Base-by-base conservation (phyloP, 2,113 vertebrate genomes). In the Miniopterus natalensis region DNA sequence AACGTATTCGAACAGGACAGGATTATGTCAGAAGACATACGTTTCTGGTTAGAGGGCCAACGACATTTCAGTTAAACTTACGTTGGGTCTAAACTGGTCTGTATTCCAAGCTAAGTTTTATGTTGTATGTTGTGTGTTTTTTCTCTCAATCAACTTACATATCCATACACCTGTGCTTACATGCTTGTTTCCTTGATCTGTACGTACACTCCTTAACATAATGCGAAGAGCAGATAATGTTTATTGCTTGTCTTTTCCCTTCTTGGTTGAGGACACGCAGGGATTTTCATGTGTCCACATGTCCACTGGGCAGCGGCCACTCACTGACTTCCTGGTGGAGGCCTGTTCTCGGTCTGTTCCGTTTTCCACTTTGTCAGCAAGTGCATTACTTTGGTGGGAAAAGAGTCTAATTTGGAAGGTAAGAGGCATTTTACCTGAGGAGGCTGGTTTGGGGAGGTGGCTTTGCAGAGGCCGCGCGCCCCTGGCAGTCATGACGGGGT, bases 401-500 rank as follows among this genome's bases (percentile, higher is more conserved):
- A 81, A 93, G 74, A 93, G 92, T 85, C 86, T 78, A 40, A 97
- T 95, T 94, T 97, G 92, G 94, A 97, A 95, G 12, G 94, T 42
- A 92, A 97, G n/a, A 97, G 97, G 93, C 84, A 94, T 96, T 70
- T 98, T 98, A 99, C 99, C 99, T 98, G 99, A 98, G 93, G 98
- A 96, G 92, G 98, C 94, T 47, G 98, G 97, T 95, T 98, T 99
- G 96, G 99, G 98, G 95, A 99, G 98, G 87, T n/a, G 97, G 97
- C 98, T 99, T 55, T 98, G 99, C 88, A 96, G 94, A 96, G 98
- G 98, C 71, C 10, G 97, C 25, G 78, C 6, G n/a, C 92, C 97
- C 93, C 97, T 98, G 97, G 97, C 95, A 73, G 97, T 92, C 98
- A 99, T 97, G 66, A 97, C 91, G 1, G 99, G 98, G 95, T 99